phyloP scores from a whole-genome alignment of 2,888 invertebrate species.

The Acanthosepion esculentum region DNA sequence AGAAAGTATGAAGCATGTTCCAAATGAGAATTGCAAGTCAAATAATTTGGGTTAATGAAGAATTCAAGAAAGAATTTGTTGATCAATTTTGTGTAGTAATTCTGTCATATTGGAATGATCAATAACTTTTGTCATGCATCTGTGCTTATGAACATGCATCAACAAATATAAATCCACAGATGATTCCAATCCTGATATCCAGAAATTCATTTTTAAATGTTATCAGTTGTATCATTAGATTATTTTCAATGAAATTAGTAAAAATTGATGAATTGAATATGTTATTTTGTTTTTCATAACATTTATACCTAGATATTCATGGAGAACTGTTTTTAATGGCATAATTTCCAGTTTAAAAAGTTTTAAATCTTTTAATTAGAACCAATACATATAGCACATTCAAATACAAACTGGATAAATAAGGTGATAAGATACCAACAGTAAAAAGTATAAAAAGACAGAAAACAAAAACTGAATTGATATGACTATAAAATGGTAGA shows the following conservation, averaged over 20 bases:
- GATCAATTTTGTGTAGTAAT: background rate
- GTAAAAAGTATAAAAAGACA: background rate
- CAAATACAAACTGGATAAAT: background rate
- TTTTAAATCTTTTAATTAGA: background rate
- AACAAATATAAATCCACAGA: background rate
- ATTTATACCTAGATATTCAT: background rate
- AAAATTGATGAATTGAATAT: background rate
- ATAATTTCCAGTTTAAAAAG: background rate
- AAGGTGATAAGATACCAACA: background rate
- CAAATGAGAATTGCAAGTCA: background rate
- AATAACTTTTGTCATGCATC: conserved; percentile 3
- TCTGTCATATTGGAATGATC: background rate
- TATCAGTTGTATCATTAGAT: background rate
- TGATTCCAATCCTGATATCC: background rate
- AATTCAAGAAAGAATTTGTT: background rate
- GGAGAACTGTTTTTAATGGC: background rate
- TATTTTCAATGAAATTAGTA: background rate
- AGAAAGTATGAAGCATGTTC: background rate
- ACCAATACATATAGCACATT: background rate
- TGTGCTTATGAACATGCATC: background rate
- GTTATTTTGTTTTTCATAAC: too few relatives aligned
- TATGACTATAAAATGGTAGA: too few relatives aligned
- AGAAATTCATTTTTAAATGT: background rate
- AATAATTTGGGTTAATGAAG: conserved; percentile 33
- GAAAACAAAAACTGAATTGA: background rate